A percentile compares a stretch with the other conserved stretches of the same genome.
phyloP scores from a whole-genome alignment of 92 coral and sea anemone species.

The Palythoa caribaeorum region DNA sequence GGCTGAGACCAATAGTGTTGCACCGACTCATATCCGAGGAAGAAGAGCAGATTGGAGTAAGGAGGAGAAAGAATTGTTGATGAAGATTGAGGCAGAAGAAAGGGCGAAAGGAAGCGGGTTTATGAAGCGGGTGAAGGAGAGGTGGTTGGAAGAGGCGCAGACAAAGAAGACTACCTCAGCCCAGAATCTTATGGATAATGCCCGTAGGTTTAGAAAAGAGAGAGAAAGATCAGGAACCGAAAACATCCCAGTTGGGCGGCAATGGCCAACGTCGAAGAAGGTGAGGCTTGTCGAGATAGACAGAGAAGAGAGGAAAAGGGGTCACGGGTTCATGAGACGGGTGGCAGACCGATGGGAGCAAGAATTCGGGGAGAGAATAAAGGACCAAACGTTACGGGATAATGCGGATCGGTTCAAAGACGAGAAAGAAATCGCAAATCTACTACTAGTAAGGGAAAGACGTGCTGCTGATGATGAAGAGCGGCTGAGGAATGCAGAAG shows the following conservation, averaged over 20 bases:
- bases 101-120: slow-evolving; percentile 35
- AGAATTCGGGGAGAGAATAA: slow-evolving; percentile 27
- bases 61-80: slow-evolving; percentile 20
- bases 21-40: slow-evolving; percentile 5
- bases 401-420: slow-evolving; percentile 45
- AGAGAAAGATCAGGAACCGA: too few relatives aligned
- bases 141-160: slow-evolving; percentile 40
- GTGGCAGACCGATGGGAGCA: slow-evolving; percentile 30
- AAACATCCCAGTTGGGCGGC: slow-evolving; percentile 5
- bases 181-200: neutral
- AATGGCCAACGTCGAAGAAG: slow-evolving; percentile 9
- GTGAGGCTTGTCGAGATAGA: slow-evolving; percentile 44
- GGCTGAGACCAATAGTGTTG: too few relatives aligned
- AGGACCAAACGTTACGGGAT: slow-evolving; percentile 39
- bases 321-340: slow-evolving; percentile 48
- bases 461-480: slow-evolving; percentile 1
- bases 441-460: slow-evolving; percentile 7
- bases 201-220: too few relatives aligned
- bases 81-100: slow-evolving; percentile 26
- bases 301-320: slow-evolving; percentile 42
- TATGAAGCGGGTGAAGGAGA: slow-evolving; percentile 37
- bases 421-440: slow-evolving; percentile 21
- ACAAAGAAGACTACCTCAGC: neutral
- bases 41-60: slow-evolving; percentile 28
- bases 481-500: slow-evolving; percentile 28